These are phyloP conservation scores for Lithodes maja DNA, from an alignment of 2,888 invertebrate genomes.

Conservation along the genomic window DNA sequence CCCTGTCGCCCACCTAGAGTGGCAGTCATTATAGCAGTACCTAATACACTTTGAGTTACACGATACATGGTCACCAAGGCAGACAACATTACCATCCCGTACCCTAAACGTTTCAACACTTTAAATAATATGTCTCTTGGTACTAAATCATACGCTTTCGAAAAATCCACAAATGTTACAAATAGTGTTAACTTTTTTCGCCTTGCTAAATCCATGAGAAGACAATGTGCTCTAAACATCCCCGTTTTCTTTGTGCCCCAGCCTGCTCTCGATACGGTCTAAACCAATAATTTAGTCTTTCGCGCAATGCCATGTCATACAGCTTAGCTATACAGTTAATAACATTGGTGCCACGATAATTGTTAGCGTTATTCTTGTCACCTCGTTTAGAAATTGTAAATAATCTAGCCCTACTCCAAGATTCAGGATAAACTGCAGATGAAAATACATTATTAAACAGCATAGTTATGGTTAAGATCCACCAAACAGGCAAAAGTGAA, in stretches of 20 bases:
- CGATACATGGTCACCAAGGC: background rate
- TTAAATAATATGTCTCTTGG: background rate
- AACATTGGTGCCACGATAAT: slow-evolving; percentile 14
- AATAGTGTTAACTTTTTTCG: background rate
- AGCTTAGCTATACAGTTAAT: slow-evolving; percentile 9
- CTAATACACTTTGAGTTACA: too few species aligned
- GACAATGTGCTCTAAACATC: background rate
- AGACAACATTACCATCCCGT: background rate
- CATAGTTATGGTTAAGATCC: background rate
- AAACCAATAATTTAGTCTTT: slow-evolving; percentile 18
- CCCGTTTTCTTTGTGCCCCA: slow-evolving; percentile 11
- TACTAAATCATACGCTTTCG: background rate
- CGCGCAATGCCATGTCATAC: slow-evolving; percentile 13
- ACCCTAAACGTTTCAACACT: slow-evolving; percentile 10
- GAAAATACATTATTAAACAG: background rate
- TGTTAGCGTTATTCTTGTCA: background rate
- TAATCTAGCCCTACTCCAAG: background rate
- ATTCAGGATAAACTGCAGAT: background rate
- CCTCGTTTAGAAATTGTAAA: slow-evolving; percentile 11
- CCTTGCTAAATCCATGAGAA: background rate
- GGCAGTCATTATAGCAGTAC: too few species aligned
- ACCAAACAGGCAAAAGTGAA: background rate
- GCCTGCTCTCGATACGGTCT: background rate
- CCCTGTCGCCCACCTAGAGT: too few species aligned
- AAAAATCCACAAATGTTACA: background rate